Base-by-base conservation (phyloP, 2,888 invertebrate species). In the Pantelozetes paolii region DNA sequence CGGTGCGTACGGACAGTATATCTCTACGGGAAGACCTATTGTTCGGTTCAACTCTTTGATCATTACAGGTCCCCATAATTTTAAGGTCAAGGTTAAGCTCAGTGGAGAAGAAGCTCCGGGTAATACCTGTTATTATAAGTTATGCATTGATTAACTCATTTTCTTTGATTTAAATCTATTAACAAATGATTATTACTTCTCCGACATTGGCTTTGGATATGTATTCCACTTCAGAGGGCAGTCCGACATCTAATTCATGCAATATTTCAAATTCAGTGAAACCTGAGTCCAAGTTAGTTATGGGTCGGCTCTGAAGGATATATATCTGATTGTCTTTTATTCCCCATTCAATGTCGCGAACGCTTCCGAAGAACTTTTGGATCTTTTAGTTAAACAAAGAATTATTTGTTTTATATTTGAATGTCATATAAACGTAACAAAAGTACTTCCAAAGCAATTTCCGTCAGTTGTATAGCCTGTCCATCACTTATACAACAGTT, bases 261-360 rank as follows among this genome's bases (percentile, higher is more conserved):
- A 87, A 82, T 40, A 93, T 81, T 79, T 93, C 92, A 78, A 88
- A 90, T 74, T 91, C 89, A 0, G 87, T 88, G 87, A 91, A 91
- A 48, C 79, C 79, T 0, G 85, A 82, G 77, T 89, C 87, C 40
- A 89, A 80, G 0, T 89, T 88, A 0, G 91, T 91, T 72, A 92
- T 87, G 0, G 91, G 90, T 8, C 92, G 86, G 1, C 89, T 88
- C 87, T 92, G 90, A n/a, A 90, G 82, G 18, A 90, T 75, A 71
- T 75, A 77, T 40, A 77, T 59, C 54, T 71, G 70, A 78, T 88
- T 88, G 80, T 86, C 83, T 75, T 81, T 82, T 59, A 90, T 82
- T 13, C 90, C 91, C 89, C 91, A 93, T 82, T 93, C 92, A 73
- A 93, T 87, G 80, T 92, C 92, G 77, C 90, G 85, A 0, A 88